phyloP scores from a whole-genome alignment of 2,888 invertebrate species.

The Cosmorhoe ocellata region DNA sequence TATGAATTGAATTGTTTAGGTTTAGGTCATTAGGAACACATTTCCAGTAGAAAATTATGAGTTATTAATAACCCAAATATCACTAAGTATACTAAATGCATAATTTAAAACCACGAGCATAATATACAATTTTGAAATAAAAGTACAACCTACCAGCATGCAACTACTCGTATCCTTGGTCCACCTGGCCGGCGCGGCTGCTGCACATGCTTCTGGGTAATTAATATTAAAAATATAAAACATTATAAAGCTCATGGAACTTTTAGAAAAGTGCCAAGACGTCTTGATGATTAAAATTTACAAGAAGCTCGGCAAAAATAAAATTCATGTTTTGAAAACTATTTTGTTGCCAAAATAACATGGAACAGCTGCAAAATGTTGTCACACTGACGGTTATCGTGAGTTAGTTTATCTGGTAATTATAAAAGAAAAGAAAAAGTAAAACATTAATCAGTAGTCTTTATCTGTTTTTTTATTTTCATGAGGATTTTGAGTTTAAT shows the following conservation, averaged over 20 bases:
- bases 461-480: conserved; percentile 19
- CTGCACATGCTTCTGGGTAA: too few species aligned
- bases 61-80: too few species aligned
- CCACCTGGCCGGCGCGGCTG: too few species aligned
- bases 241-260: conserved; percentile 67
- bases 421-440: conserved; percentile 26
- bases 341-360: conserved; percentile 73
- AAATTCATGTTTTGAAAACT: conserved; percentile 67
- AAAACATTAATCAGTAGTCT: background rate
- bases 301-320: conserved; percentile 62
- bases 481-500: conserved; percentile 36
- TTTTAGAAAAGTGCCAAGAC: conserved; percentile 78
- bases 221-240: conserved; percentile 64
- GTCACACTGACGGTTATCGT: conserved; percentile 39
- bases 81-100: too few species aligned
- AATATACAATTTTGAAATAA: too few species aligned
- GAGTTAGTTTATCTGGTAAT: conserved; percentile 31
- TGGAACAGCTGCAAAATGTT: conserved; percentile 66
- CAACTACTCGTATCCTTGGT: too few species aligned
- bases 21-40: too few species aligned
- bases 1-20: too few species aligned
- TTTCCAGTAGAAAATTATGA: too few species aligned
- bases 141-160: too few species aligned
- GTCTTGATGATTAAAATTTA: conserved; percentile 76
- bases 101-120: too few species aligned